Conservation (phyloP, 23 tunicate genomes). For the Clavelina lepadiformis region DNA sequence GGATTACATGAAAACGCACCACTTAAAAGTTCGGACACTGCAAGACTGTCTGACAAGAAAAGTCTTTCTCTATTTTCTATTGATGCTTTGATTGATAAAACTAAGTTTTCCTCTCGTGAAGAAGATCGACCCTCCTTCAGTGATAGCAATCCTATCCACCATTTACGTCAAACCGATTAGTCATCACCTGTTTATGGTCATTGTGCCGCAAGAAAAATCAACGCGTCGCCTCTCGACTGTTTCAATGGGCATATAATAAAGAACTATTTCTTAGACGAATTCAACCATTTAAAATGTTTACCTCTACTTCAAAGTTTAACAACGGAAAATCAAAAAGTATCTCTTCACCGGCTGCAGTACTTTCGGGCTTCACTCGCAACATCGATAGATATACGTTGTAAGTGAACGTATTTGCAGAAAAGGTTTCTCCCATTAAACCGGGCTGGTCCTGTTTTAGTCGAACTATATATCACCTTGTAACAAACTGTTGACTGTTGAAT, state of each 20-base stretch:
- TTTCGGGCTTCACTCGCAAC: no score
- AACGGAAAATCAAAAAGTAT: no score
- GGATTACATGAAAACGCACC: constrained; percentile 4
- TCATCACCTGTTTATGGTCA: background rate
- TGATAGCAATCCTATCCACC: background rate
- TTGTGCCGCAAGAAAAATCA: background rate
- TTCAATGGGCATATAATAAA: no score
- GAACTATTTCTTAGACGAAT: no score
- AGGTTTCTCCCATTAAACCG: constrained; percentile 11
- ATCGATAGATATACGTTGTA: background rate
- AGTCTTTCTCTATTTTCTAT: constrained; percentile 8
- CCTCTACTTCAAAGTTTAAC: no score
- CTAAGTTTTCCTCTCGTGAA: background rate
- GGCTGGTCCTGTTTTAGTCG: constrained; percentile 47
- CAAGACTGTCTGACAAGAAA: background rate
- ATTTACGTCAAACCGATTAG: background rate
- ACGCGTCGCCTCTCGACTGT: background rate
- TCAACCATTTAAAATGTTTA: no score
- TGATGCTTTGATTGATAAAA: constrained; percentile 18
- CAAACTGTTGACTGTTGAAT: no score
- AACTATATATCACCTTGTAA: no score
- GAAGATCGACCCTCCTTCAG: background rate
- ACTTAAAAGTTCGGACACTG: background rate
- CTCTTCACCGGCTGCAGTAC: no score
- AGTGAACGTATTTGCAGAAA: constrained; percentile 15